Evolutionary conservation across 1,140 invertebrate species (phyloP), one percentile per base, ranked within the genome.

Genomic region (Megalonaias nervosa): DNA sequence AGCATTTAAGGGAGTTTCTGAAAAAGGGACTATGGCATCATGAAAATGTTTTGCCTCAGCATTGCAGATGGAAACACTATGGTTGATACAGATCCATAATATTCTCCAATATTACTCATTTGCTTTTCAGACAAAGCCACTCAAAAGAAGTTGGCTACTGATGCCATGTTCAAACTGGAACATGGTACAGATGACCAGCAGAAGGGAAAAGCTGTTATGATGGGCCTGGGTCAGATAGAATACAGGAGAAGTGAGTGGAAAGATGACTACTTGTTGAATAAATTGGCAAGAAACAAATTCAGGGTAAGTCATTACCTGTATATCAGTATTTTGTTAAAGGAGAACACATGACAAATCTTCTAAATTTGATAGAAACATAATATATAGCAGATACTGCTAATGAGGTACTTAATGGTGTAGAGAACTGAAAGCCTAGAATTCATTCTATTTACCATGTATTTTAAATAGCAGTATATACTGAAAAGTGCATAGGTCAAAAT

Each of bases 131-230:
- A 89, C 12, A 98, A 98, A 89, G 94, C 95, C 89, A 94, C 94
- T 13, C 96, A 95, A 73, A 95, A 95, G 84, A 94, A 95, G 84
- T 90, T 99, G 38, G 96, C 95, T 83, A 95, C 96, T 85, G 97
- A 99, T 94, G 94, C 97, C 26, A 99, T 99, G 98, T 99, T 95
- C 89, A 97, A 92, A 91, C 91, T 99, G 76, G 97, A 99, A 90
- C 97, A 99, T 92, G 95, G 95, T 59, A 93, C 93, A 16, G 94
- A 95, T 75, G 98, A 99, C 91, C 92, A 94, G 82, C 93, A 93
- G 82, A 93, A 93, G 68, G 94, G 94, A 0, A 94, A 94, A 84
- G 92, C 92, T 69, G 92, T 94, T 11, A 94, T 95, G 82, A 94
- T 95, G 1, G 91, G 93, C 21, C 86, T 99, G 0, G 93, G 94